Conservation (phyloP, 37 sponge, comb jelly and placozoan species). For the Aplysina aerophoba region DNA sequence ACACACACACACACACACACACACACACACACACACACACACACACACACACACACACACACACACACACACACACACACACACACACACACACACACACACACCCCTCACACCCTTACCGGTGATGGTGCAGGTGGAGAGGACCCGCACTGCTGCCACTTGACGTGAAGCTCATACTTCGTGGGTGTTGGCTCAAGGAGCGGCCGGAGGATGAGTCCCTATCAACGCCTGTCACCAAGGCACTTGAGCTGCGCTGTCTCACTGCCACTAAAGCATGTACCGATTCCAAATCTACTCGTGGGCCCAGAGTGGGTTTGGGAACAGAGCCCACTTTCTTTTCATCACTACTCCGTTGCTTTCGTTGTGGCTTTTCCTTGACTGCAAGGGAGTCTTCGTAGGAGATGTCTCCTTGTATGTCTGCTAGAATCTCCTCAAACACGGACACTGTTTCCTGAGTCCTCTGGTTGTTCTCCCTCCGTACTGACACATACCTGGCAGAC, state of each 20-base stretch:
- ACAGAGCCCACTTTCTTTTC: neutral
- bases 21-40: too few species aligned
- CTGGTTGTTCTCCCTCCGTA: neutral
- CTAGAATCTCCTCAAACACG: constrained; percentile 61
- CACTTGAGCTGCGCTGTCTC: constrained; percentile 17
- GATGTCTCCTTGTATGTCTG: constrained; percentile 36
- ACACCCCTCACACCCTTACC: neutral
- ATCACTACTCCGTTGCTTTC: neutral
- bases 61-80: too few species aligned
- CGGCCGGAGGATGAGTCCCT: too few species aligned
- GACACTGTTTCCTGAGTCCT: constrained; percentile 50
- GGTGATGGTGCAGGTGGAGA: constrained; percentile 8
- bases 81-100: too few species aligned
- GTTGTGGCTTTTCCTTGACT: neutral
- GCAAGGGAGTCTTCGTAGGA: neutral
- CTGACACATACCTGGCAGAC: constrained; percentile 2
- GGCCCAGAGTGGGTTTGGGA: neutral
- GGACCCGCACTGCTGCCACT: constrained; percentile 14
- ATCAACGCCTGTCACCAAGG: neutral
- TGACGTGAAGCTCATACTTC: constrained; percentile 26
- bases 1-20: too few species aligned
- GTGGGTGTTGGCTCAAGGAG: neutral
- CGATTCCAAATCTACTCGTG: neutral
- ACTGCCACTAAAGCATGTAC: neutral
- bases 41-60: too few species aligned